Conservation (phyloP, 2,888 invertebrate species). For the Empis stercorea region DNA sequence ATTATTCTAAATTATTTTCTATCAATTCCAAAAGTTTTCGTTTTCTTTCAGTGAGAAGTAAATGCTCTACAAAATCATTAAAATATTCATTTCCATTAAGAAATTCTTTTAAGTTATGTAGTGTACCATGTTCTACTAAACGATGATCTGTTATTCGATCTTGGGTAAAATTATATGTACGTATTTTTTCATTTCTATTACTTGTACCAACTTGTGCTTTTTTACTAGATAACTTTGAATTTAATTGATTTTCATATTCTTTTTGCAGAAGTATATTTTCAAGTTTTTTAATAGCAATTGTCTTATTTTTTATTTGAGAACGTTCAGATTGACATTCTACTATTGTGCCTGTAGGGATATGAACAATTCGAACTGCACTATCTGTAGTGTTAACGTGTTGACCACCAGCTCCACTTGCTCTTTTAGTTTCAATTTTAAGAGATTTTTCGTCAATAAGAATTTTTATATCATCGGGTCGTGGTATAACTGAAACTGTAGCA, state of each 20-base stretch:
- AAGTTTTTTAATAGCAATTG: slow-evolving; percentile 63
- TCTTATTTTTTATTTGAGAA: slow-evolving; percentile 73
- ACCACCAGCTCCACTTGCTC: slow-evolving; percentile 86
- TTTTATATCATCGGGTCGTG: slow-evolving; percentile 70
- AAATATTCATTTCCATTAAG: slow-evolving; percentile 54
- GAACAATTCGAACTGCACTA: slow-evolving; percentile 84
- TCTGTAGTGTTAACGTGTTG: slow-evolving; percentile 95
- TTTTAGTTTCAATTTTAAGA: slow-evolving; percentile 74
- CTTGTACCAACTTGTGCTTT: slow-evolving; percentile 55
- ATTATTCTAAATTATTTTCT: no score
- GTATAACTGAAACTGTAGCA: slow-evolving; percentile 73
- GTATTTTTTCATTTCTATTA: slow-evolving; percentile 86
- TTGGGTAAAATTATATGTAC: slow-evolving; percentile 93
- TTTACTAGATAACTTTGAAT: slow-evolving; percentile 25
- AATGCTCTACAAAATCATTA: slow-evolving; percentile 45
- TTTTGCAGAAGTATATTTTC: slow-evolving; percentile 58
- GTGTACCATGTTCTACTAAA: slow-evolving; percentile 42
- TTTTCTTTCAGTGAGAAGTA: slow-evolving; percentile 35
- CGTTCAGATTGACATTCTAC: slow-evolving; percentile 80
- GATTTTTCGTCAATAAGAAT: slow-evolving; percentile 59
- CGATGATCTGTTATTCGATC: slow-evolving; percentile 94
- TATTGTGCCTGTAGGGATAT: slow-evolving; percentile 69
- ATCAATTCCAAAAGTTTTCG: no score
- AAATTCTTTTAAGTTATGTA: slow-evolving; percentile 60
- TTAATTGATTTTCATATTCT: slow-evolving; percentile 41